Percentiles rank a stretch among this genome's conserved stretches.
These are phyloP conservation scores for Priocnemis perturbator DNA, from an alignment of 2,888 invertebrate genomes.

Conservation along the genomic window DNA sequence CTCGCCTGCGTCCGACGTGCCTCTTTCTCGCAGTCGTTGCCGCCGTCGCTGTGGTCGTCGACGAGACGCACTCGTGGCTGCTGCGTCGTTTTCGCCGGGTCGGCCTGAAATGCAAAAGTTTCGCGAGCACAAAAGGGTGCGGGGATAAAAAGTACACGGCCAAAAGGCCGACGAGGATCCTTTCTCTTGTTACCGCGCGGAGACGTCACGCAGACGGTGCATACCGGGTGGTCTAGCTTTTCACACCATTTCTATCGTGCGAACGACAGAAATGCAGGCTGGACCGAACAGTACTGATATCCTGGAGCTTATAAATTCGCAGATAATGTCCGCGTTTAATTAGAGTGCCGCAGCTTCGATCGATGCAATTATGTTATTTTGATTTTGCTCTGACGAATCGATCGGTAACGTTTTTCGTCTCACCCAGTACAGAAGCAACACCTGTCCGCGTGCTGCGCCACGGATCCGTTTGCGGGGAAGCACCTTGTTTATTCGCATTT, in stretches of 20 bases:
- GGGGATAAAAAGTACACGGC: constrained; percentile 45
- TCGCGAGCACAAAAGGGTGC: constrained; percentile 61
- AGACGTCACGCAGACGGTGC: constrained; percentile 22
- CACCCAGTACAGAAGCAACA: constrained; percentile 16
- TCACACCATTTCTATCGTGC: too few relatives aligned
- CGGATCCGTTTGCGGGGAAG: constrained; percentile 4
- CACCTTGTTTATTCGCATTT: constrained; percentile 2
- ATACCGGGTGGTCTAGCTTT: constrained; percentile 5
- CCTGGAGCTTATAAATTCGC: too few relatives aligned
- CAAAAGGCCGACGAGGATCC: constrained; percentile 52
- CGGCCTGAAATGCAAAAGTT: constrained; percentile 63
- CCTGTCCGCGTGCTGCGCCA: too few relatives aligned
- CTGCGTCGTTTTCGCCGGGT: constrained; percentile 22
- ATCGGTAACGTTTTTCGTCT: background rate
- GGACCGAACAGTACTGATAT: too few relatives aligned
- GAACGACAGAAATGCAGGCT: too few relatives aligned
- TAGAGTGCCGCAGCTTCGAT: too few relatives aligned
- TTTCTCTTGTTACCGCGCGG: constrained; percentile 38
- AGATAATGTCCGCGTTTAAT: too few relatives aligned
- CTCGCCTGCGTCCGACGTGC: constrained; percentile 13
- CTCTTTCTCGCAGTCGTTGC: background rate
- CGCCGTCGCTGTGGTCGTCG: too few relatives aligned
- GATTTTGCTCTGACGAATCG: too few relatives aligned
- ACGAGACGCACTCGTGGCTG: too few relatives aligned
- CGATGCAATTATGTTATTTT: too few relatives aligned